Evolutionary conservation across 2,888 invertebrate species (phyloP).

Genomic region (Minunthozetes semirufus): DNA sequence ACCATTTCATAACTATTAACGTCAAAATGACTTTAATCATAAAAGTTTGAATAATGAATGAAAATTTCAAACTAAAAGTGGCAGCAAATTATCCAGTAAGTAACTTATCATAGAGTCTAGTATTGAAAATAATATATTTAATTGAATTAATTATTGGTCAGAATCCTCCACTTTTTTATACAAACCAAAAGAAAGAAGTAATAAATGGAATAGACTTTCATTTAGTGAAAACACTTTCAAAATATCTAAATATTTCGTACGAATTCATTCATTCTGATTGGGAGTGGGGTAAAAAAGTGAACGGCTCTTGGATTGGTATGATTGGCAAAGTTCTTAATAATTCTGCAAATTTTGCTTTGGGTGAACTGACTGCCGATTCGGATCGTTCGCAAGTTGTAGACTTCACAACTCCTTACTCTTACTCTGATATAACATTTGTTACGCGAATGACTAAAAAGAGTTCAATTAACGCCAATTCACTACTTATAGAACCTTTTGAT

Average conservation of each 20-base stretch:
- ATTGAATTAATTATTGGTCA: background rate
- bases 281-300: background rate
- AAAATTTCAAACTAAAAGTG: background rate
- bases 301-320: background rate
- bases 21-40: too few species aligned
- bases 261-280: background rate
- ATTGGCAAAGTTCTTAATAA: background rate
- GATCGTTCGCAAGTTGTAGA: background rate
- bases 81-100: constrained; percentile 16
- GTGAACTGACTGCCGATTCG: background rate
- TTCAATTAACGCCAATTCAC: constrained; percentile 12
- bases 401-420: constrained; percentile 14
- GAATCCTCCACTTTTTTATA: constrained; percentile 14
- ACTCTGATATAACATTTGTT: constrained; percentile 18
- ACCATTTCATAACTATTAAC: background rate
- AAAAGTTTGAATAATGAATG: background rate
- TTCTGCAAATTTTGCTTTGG: background rate
- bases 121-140: too few species aligned
- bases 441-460: background rate
- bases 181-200: background rate
- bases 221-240: background rate
- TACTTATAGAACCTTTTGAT: background rate
- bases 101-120: too few species aligned
- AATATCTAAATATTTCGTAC: constrained; percentile 1
- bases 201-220: constrained; percentile 13